Evolutionary conservation across 2,113 vertebrate species (phyloP).

Genomic region (Tapirus terrestris): DNA sequence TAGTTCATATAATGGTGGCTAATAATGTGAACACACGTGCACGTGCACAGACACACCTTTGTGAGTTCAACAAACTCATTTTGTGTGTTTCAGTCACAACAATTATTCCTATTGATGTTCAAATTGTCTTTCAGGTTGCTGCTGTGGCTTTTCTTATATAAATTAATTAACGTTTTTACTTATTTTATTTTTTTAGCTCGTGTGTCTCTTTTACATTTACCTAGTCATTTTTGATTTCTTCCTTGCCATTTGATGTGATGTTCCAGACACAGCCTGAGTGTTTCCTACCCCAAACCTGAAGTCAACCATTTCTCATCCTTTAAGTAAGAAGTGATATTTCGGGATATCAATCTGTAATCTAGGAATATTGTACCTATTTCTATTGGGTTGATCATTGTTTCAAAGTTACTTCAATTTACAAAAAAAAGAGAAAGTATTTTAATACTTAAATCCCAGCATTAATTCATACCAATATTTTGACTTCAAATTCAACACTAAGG

Average conservation of each 20-base stretch:
- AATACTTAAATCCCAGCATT: background rate
- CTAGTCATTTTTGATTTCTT: background rate
- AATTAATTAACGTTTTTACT: background rate
- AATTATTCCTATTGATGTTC: background rate
- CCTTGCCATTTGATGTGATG: background rate
- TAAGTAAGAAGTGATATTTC: background rate
- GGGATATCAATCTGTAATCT: background rate
- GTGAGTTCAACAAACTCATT: background rate
- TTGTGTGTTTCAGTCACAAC: background rate
- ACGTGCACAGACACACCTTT: fast-evolving
- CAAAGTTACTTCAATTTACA: background rate
- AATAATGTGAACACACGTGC: background rate
- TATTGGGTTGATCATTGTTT: background rate
- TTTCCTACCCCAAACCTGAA: background rate
- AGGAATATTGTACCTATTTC: background rate
- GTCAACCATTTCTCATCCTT: background rate
- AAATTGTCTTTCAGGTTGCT: background rate
- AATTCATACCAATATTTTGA: background rate
- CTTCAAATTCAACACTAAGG: background rate
- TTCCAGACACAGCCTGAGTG: background rate
- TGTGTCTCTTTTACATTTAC: background rate
- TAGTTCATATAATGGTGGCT: background rate
- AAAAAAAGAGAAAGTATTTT: background rate
- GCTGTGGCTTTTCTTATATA: background rate
- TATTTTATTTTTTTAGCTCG: background rate